Evolutionary conservation across 1,140 invertebrate genomes (phyloP), one percentile per base, ranked within the genome.

Genomic region (Drosophila arawakana): DNA sequence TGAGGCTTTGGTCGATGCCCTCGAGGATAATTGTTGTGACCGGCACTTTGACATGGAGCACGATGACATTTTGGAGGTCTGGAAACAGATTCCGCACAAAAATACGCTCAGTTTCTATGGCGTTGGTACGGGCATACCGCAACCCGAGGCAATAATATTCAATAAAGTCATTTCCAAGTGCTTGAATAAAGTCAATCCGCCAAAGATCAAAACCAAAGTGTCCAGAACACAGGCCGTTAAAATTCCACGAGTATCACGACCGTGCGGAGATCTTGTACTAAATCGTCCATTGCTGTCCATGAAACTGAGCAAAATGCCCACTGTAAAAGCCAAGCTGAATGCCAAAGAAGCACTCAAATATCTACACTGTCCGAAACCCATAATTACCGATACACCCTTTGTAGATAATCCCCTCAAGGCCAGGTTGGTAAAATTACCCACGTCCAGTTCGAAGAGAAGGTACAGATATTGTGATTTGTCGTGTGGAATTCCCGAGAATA

Each of bases 91-190:
- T 67, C 73, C 73, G 1, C 34, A 63, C 15, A 83, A 82, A 18
- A 58, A 80, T 0, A 62, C 63, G 7, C 57, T 88, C 0, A n/a
- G 37, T 5, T 83, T 54, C 7, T 88, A 88, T n/a, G 83, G 83
- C 1, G 13, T 78, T 0, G 47, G 39, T 4, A 21, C 55, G 0
- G 34, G 6, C 2, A 44, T 30, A 9, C n/a, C 13, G 1, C 6
- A 8, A 11, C 66, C 61, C 7, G 41, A 65, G 10, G 66, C 72
- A 0, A 1, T 8, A 0, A 5, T 13, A 2, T 85, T 82, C 21
- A 65, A 72, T 25, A 11, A 44, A 7, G 59, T 37, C 9, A 4
- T 86, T 30, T 4, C 47, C 0, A 66, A 74, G 47, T 82, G 83
- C 7, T 25, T 86, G 0, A 7, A 43, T 37, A 75, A 59, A 35